Evolutionary conservation across 1,140 invertebrate genomes (phyloP).

Genomic region (Vollenhovia emeryi): DNA sequence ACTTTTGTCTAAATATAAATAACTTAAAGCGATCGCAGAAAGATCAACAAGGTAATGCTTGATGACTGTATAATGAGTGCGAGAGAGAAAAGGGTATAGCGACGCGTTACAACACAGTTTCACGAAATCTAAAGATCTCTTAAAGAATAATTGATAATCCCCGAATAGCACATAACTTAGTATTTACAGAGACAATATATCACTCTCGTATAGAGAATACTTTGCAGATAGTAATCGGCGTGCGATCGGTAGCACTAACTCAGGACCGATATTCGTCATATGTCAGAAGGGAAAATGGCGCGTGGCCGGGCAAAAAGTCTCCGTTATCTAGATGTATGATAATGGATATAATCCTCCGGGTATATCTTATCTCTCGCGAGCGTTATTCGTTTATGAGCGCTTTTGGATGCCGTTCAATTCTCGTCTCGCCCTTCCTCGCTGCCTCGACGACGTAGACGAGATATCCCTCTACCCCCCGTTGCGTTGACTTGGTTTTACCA

Average conservation of each 20-base stretch:
- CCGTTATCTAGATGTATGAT: conserved; percentile 69
- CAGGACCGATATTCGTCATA: conserved; percentile 56
- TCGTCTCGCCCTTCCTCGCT: conserved; percentile 42
- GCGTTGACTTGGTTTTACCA: conserved; percentile 68
- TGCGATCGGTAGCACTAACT: conserved; percentile 23
- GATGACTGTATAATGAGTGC: neutral
- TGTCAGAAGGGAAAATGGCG: conserved; percentile 46
- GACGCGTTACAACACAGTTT: neutral
- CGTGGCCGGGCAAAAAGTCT: conserved; percentile 42
- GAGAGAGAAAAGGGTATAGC: neutral
- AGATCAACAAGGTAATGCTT: neutral
- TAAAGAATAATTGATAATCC: conserved; percentile 39
- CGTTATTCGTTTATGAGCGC: conserved; percentile 77
- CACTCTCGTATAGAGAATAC: conserved; percentile 40
- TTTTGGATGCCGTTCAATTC: conserved; percentile 79
- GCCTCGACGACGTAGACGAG: neutral
- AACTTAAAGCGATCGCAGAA: neutral
- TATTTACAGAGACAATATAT: conserved; percentile 50
- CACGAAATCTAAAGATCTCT: conserved; percentile 22
- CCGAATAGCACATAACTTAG: conserved; percentile 45
- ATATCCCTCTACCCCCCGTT: conserved; percentile 39
- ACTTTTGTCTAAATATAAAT: neutral
- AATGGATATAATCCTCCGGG: conserved; percentile 74
- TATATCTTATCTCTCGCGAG: conserved; percentile 76
- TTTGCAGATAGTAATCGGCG: conserved; percentile 27